phyloP scores from a whole-genome alignment of 2,888 invertebrate species.

The Parthenolecanium corni region DNA sequence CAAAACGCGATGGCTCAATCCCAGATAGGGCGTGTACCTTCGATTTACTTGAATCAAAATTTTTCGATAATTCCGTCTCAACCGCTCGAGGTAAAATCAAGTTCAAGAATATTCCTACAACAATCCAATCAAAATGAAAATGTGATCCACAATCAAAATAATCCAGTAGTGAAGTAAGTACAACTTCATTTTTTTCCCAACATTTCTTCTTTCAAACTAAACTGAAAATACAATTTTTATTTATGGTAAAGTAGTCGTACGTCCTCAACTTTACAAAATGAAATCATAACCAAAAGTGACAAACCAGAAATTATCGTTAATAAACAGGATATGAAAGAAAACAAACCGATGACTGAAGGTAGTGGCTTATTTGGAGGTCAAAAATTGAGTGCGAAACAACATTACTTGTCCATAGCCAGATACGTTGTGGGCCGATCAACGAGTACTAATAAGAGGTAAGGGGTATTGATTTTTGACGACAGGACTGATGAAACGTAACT shows the following conservation, averaged over 20 bases:
- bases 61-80: neutral
- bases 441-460: slow-evolving; percentile 32
- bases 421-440: slow-evolving; percentile 59
- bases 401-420: slow-evolving; percentile 64
- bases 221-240: neutral
- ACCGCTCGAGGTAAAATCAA: slow-evolving; percentile 6
- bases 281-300: neutral
- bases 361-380: slow-evolving; percentile 36
- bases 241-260: neutral
- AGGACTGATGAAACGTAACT: neutral
- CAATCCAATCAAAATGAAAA: slow-evolving; percentile 15
- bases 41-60: slow-evolving; percentile 24
- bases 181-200: neutral
- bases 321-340: slow-evolving; percentile 19
- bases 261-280: neutral
- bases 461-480: neutral
- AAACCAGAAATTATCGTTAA: neutral
- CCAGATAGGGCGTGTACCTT: slow-evolving; percentile 4
- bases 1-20: slow-evolving; percentile 11
- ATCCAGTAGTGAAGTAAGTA: slow-evolving; percentile 8
- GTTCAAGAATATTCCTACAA: slow-evolving; percentile 3
- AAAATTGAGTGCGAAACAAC: slow-evolving; percentile 52
- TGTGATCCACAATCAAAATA: slow-evolving; percentile 11
- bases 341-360: slow-evolving; percentile 31
- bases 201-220: neutral